These are phyloP conservation scores for Eupleurogrammus muticus DNA, from an alignment of 2,797 vertebrate genomes.

Conservation along the genomic window DNA sequence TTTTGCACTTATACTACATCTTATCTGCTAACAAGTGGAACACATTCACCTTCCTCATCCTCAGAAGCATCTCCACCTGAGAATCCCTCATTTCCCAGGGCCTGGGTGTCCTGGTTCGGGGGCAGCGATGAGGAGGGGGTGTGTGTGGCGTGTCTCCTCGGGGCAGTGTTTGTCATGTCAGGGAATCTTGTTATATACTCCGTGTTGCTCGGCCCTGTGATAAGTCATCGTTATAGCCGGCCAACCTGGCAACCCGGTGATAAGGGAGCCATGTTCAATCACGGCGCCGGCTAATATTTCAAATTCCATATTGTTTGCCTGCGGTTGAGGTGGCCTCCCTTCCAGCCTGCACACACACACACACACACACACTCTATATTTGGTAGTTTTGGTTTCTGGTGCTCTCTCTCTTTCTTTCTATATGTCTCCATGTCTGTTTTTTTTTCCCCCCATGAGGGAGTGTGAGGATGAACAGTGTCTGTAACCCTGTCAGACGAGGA, in stretches of 20 bases:
- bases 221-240: slow-evolving; percentile 88
- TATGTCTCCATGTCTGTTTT: slow-evolving; percentile 39
- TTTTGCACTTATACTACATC: slow-evolving; percentile 33
- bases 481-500: slow-evolving; percentile 69
- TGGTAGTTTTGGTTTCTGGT: slow-evolving; percentile 17
- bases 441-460: slow-evolving; percentile 62
- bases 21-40: slow-evolving; percentile 35
- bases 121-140: slow-evolving; percentile 60
- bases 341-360: slow-evolving; percentile 48
- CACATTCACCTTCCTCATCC: slow-evolving; percentile 44
- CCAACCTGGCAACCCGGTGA: slow-evolving; percentile 87
- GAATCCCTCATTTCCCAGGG: slow-evolving; percentile 81
- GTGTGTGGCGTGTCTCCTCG: slow-evolving; percentile 75
- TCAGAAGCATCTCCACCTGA: slow-evolving; percentile 74
- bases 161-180: slow-evolving; percentile 86
- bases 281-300: slow-evolving; percentile 85
- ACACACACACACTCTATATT: slow-evolving; percentile 9
- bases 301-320: slow-evolving; percentile 87
- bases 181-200: slow-evolving; percentile 88
- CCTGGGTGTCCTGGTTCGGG: slow-evolving; percentile 76
- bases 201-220: slow-evolving; percentile 80
- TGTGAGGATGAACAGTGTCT: slow-evolving; percentile 62
- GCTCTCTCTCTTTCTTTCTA: slow-evolving; percentile 28
- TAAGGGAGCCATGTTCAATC: slow-evolving; percentile 88
- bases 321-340: slow-evolving; percentile 76